Base-by-base conservation (phyloP, 2,797 vertebrate species). In the Enteromius argenteus region DNA sequence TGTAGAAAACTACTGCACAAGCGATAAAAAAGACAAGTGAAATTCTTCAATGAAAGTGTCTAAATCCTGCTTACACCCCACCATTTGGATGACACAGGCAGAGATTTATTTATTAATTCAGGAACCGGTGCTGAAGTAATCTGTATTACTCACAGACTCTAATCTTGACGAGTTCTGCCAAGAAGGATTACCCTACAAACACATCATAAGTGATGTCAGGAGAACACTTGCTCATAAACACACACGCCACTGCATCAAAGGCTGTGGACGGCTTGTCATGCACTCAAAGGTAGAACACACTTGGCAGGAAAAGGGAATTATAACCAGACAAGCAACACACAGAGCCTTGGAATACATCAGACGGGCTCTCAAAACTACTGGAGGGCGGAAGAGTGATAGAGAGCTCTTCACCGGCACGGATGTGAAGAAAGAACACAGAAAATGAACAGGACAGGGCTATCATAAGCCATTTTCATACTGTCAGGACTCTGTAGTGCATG, bases 221-320 rank as follows among this genome's bases (percentile, higher is more conserved):
- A 56, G 77, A 56, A 83, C 44, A 68, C 30, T 64, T 1, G 21
- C 80, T 76, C 60, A 76, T 75, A 83, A 76, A 53, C 72, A 68
- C 77, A 84, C 42, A 73, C 56, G 10, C 67, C 64, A 71, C 74
- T 44, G 74, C 74, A 78, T 77, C 60, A 77, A 58, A 77, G 75
- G 23, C 53, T 71, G 66, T 1, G 21, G 74, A 44, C 15, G 66
- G 51, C 49, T 77, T 84, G 74, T 84, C 74, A 60, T 56, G 23
- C 74, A 78, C 37, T 79, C 77, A 84, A 80, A 84, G 83, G 77
- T 80, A 39, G 42, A 80, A 84, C 58, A 73, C 77, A 49, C 75
- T 78, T 71, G 75, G 74, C 66, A 84, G 66, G 66, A 77, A 84
- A 84, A 37, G 51, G 53, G 53, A 78, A 79, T 71, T 71, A 78